These are phyloP conservation scores for Momotus momota DNA, from an alignment of 2,797 vertebrate species.

Conservation along the genomic window DNA sequence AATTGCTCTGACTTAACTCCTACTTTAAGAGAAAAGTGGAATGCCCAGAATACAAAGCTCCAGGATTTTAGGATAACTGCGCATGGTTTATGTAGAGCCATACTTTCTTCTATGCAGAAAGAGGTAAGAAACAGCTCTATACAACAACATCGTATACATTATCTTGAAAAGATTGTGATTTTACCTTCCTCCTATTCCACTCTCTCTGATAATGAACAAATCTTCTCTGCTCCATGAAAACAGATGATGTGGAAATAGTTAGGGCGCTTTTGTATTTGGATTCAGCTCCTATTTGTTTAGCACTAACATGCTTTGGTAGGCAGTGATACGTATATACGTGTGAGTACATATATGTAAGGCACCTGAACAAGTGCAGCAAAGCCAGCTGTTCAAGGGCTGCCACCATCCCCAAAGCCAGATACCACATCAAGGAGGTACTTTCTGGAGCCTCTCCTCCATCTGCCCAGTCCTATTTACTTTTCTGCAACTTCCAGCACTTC, in stretches of 20 bases:
- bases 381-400: not conserved
- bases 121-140: not conserved
- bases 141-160: not conserved
- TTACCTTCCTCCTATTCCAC: not conserved
- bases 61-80: not conserved
- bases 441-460: not conserved
- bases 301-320: not conserved
- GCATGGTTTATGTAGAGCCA: not conserved
- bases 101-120: not conserved
- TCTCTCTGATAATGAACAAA: not conserved
- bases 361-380: not conserved
- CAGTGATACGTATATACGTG: not conserved
- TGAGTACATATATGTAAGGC: not conserved
- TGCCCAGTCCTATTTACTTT: not conserved
- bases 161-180: not conserved
- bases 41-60: not conserved
- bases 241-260: not conserved
- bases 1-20: not conserved
- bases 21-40: not conserved
- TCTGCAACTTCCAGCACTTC: not conserved
- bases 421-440: not conserved
- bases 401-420: not conserved
- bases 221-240: not conserved
- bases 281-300: not conserved
- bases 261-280: not conserved